A percentile compares a stretch with the other conserved stretches of the same genome.
Conservation (phyloP, 1,140 invertebrate species). For the Whitmania pigra region DNA sequence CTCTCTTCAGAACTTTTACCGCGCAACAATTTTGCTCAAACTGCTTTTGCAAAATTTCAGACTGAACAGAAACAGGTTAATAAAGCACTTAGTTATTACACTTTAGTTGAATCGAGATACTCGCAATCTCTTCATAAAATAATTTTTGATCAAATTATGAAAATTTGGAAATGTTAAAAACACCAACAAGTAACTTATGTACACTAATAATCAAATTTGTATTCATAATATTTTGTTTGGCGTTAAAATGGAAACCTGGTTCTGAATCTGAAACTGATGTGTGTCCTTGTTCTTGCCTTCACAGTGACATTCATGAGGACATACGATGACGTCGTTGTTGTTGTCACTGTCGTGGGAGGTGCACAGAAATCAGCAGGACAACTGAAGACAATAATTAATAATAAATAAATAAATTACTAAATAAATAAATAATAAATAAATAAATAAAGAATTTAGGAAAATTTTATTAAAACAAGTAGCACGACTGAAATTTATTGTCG, state of each 20-base stretch:
- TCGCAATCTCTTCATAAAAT: no score
- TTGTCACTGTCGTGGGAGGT: conserved; percentile 12
- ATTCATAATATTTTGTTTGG: background rate
- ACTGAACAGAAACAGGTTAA: background rate
- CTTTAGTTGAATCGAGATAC: no score
- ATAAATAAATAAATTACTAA: background rate
- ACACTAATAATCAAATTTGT: background rate
- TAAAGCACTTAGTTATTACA: no score
- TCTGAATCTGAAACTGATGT: conserved; percentile 17
- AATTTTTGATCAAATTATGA: background rate
- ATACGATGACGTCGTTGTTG: conserved; percentile 6
- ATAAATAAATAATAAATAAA: background rate
- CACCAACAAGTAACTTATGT: no score
- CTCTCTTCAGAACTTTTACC: no score
- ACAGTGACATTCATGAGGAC: conserved; percentile 16
- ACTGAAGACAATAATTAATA: conserved; percentile 1
- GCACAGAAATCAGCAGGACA: conserved; percentile 20
- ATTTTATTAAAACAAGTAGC: background rate
- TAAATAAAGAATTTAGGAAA: background rate
- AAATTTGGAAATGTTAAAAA: background rate
- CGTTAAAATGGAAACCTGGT: conserved; percentile 3
- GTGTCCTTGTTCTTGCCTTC: conserved; percentile 17
- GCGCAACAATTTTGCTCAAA: background rate
- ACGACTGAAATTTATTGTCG: background rate
- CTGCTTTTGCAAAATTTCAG: background rate